Conservation (phyloP, 2,888 invertebrate species). For the Tiliacea citrago region DNA sequence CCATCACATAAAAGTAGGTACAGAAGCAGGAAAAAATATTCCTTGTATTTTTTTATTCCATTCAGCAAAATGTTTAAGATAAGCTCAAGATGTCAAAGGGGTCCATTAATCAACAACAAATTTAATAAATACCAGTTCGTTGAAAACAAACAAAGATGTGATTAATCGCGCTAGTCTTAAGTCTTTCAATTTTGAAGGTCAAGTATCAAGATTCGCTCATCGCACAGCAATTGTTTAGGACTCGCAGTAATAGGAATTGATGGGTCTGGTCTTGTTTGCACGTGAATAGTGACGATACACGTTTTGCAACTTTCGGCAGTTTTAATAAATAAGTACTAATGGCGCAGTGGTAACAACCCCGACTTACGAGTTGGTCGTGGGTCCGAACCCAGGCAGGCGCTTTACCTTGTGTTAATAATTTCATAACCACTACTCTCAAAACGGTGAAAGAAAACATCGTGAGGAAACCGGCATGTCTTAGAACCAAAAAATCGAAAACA, state of each 20-base stretch:
- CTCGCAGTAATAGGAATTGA: conserved; percentile 8
- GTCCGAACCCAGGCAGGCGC: too few species aligned
- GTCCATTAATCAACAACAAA: conserved; percentile 56
- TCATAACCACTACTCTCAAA: too few species aligned
- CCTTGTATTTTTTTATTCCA: neutral
- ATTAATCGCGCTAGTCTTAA: conserved; percentile 43
- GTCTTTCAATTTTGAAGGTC: conserved; percentile 36
- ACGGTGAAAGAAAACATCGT: too few species aligned
- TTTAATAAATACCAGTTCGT: conserved; percentile 53
- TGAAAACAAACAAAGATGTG: conserved; percentile 47
- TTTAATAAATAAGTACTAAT: too few species aligned
- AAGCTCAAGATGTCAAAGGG: conserved; percentile 34
- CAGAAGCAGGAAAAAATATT: neutral
- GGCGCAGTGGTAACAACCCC: too few species aligned
- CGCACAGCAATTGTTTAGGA: neutral
- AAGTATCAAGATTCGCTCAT: conserved; percentile 24
- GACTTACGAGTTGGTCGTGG: too few species aligned
- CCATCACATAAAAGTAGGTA: too few species aligned
- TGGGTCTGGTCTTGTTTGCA: neutral
- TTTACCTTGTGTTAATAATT: too few species aligned
- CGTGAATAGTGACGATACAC: neutral
- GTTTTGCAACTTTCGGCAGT: neutral
- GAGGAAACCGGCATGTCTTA: too few species aligned
- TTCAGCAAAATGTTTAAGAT: conserved; percentile 10
- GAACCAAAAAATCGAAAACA: too few species aligned